Evolutionary conservation across 2,888 invertebrate species (phyloP), one percentile per base, ranked within the genome.

Genomic region (Anaspis maculata): DNA sequence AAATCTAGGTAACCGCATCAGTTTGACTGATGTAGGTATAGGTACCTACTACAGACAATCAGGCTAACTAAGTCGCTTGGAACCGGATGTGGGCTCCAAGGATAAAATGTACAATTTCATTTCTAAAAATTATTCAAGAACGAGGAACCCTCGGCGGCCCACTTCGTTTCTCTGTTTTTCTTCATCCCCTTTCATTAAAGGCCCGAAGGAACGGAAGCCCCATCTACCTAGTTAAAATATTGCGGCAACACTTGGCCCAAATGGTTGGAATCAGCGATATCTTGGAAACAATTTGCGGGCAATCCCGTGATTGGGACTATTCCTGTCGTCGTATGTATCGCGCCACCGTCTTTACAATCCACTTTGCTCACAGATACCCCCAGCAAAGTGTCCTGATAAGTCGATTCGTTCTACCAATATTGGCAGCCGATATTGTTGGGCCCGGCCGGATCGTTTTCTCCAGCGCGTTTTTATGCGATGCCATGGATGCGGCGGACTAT

Each of bases 251-350:
- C 47, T 54, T 52, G 52, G 52, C 49, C 48, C 41, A 49, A 59
- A 59, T 56, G 53, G 56, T 49, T 37, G 42, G 45, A 52, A 50
- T 53, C 49, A 51, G 48, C 52, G 53, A 56, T 57, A 57, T 59
- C 59, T 55, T 36, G 52, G 47, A 54, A 56, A 57, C 59, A 58
- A 59, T 60, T 61, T 59, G 57, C 53, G 54, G 57, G 50, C 59
- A 57, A 58, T 59, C 55, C 52, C 40, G 49, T 54, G 57, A 60
- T 60, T 58, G 58, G 54, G 48, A 53, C 58, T 51, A 52, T 57
- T 57, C 48, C 55, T 51, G 56, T 55, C 56, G 42, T 50, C 51
- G 44, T 50, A 49, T 52, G 51, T 57, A 54, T 53, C 52, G 46
- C 45, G 46, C 46, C 41, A 50, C 44, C 51, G 54, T 56, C 52